Base-by-base conservation (phyloP, 2,113 vertebrate genomes). In the Gymnarchus niloticus region DNA sequence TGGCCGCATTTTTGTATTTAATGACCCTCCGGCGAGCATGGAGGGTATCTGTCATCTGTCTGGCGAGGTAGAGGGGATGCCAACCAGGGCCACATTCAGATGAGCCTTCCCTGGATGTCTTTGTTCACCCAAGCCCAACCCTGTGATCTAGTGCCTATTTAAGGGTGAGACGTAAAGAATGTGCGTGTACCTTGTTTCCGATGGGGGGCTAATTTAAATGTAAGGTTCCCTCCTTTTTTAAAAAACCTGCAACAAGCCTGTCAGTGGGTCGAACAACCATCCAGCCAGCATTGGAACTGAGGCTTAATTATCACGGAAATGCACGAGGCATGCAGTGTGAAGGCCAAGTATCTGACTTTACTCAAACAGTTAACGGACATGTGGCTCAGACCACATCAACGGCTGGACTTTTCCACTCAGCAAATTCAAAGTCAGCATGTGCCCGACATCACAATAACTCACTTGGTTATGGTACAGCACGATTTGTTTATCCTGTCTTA, bases 251-350 rank as follows among this genome's bases (percentile, higher is more conserved):
- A 54, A 57, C 37, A 57, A 6, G 17, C 54, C 54, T 21, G 56
- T 54, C 82, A 9, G 6, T 51, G 37, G 56, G 82, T 28, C 25
- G 33, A 56, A 9, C 8, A 12, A 46, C 19, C 21, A 8, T 57
- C 81, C 28, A 56, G 9, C 54, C 37, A 56, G 33, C 6, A 8
- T 28, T 23, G 23, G 54, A 59, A 33, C 56, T 25, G 56, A 23
- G 41, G 44, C 82, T 59, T 44, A 25, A 83, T 59, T 83, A 83
- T 59, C 82, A 14, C 23, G 44, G 56, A 83, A 59, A 83, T 83
- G 56, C 37, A 25, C 2, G 10, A 7, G 56, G 41, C 56, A 17
- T 59, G 56, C 56, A 59, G 46, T 59, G 56, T 59, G 44, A 44
- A 59, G 44, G 37, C 21, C 56, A 48, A 59, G 56, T 44, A 57